A percentile compares a stretch with the other conserved stretches of the same genome.
phyloP scores from a whole-genome alignment of 2,113 vertebrate species.

The Pygoscelis adeliae region DNA sequence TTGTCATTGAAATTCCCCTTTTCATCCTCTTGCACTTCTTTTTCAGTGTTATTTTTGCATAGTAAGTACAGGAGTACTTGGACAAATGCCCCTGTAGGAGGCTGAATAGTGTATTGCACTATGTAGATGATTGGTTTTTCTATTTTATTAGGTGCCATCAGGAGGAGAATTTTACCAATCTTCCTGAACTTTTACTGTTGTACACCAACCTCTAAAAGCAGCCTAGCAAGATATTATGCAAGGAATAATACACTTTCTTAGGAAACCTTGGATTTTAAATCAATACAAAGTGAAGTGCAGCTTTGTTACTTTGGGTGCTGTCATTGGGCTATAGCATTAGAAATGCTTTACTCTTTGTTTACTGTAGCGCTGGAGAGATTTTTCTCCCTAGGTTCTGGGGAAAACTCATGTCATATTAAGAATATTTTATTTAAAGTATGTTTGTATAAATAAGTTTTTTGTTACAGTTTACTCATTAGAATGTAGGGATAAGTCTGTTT shows the following conservation, averaged over 20 bases:
- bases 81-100: neutral
- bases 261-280: neutral
- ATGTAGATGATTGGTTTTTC: neutral
- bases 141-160: neutral
- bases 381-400: neutral
- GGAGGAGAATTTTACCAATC: neutral
- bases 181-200: neutral
- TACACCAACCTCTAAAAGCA: neutral
- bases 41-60: neutral
- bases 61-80: neutral
- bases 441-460: slow-evolving; percentile 9
- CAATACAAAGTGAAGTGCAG: neutral
- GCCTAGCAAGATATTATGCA: neutral
- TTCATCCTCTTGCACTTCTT: neutral
- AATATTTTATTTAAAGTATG: neutral
- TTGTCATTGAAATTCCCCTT: neutral
- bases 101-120: neutral
- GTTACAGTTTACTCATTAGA: slow-evolving; percentile 19
- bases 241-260: neutral
- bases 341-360: neutral
- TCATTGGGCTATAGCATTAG: neutral
- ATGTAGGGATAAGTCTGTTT: neutral
- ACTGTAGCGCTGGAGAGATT: neutral
- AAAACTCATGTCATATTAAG: neutral
- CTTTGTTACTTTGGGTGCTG: neutral